A percentile compares a stretch with the other conserved stretches of the same genome.
Evolutionary conservation across 2,888 invertebrate genomes (phyloP).

Genomic region (Yponomeuta cagnagella): DNA sequence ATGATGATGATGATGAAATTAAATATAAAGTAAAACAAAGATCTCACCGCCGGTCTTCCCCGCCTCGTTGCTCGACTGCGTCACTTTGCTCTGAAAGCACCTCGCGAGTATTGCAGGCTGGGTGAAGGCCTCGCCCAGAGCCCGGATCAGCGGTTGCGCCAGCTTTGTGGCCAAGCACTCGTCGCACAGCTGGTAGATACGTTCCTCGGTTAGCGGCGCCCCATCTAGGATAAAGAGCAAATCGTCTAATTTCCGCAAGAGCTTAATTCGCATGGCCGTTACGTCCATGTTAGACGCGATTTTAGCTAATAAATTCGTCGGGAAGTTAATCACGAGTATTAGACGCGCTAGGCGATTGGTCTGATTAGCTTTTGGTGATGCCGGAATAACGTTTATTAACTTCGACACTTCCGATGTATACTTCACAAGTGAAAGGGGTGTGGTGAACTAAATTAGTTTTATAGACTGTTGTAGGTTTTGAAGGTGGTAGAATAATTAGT

Average conservation of each 20-base stretch:
- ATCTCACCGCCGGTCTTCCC: slow-evolving; percentile 23
- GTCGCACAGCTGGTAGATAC: slow-evolving; percentile 83
- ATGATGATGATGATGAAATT: no score
- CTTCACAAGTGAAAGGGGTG: background rate
- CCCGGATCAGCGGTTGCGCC: slow-evolving; percentile 83
- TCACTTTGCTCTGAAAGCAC: slow-evolving; percentile 78
- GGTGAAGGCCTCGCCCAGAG: slow-evolving; percentile 86
- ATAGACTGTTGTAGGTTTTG: background rate
- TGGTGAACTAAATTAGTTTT: background rate
- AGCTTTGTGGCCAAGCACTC: slow-evolving; percentile 81
- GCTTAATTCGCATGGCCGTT: background rate
- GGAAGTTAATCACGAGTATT: no score
- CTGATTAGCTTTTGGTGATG: no score
- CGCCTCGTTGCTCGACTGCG: slow-evolving; percentile 26
- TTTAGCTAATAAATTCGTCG: background rate
- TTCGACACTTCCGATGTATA: background rate
- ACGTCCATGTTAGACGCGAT: background rate
- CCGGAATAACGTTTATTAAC: no score
- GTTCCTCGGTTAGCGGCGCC: slow-evolving; percentile 82
- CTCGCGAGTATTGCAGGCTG: slow-evolving; percentile 77
- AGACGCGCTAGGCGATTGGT: background rate
- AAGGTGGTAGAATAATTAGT: background rate
- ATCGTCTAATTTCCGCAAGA: slow-evolving; percentile 37
- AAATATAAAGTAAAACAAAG: background rate
- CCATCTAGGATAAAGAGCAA: slow-evolving; percentile 50